Base-by-base conservation (phyloP, 2,888 invertebrate species). In the Priocnemis perturbator region DNA sequence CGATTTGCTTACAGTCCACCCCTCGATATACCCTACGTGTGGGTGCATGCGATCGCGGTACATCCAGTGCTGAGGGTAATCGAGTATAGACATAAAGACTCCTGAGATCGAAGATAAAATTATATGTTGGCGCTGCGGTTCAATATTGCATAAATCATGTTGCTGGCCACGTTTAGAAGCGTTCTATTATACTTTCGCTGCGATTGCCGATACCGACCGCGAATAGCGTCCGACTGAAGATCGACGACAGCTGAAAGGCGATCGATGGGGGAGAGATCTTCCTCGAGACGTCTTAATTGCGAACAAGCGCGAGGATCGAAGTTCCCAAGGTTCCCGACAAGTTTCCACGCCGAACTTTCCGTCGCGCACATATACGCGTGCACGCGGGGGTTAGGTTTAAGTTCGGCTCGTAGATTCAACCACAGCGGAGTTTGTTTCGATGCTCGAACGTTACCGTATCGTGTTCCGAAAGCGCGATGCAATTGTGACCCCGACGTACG, bases 311-410 rank as follows among this genome's bases (percentile, higher is more conserved):
- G 59, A 60, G 75, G 73, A 70, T 75, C 76, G 73, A 75, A 76
- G 75, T 75, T 76, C 64, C 75, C 75, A 76, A 76, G 76, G 76
- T 76, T 75, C 44, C 73, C 70, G 20, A 37, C 75, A 69, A 76
- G 75, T 73, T 76, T 76, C 64, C 19, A 65, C 76, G 63, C 65
- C 37, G 73, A 75, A 75, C 75, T 76, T 68, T 75, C 30, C 20
- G 23, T 44, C 59, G 53, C 76, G 66, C 73, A 72, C 68, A 70
- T 60, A 62, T 63, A 23, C 50, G 52, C 37, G 37, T 37, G 37
- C 37, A 37, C 37, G 7, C 37, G 37, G 69, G 64, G 71, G 69
- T 74, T 67, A 66, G 67, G 76, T 76, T 75, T 76, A 73, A 68
- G 70, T 76, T 76, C 68, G 73, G 72, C 66, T 74, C 68, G 64